Conservation (phyloP, 2,888 invertebrate genomes). For the Agriopis marginaria region DNA sequence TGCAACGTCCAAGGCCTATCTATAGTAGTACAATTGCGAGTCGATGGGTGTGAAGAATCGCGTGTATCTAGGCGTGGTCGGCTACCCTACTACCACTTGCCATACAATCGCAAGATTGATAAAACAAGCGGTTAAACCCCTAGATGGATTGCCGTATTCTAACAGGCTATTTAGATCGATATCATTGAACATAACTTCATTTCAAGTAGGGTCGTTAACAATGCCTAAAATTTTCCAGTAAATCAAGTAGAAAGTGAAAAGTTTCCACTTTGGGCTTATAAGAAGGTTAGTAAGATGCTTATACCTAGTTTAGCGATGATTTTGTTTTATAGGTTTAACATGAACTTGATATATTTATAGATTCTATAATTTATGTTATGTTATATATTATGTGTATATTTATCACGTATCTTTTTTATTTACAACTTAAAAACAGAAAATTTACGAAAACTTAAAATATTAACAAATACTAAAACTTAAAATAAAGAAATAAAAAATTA, state of each 20-base stretch:
- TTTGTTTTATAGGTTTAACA: background rate
- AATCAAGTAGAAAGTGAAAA: background rate
- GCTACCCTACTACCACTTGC: conserved; percentile 46
- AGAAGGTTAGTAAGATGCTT: background rate
- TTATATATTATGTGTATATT: too few relatives aligned
- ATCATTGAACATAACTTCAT: conserved; percentile 54
- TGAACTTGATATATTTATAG: too few relatives aligned
- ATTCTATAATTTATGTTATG: too few relatives aligned
- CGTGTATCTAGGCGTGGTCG: conserved; percentile 60
- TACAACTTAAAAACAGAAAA: too few relatives aligned
- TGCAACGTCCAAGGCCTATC: background rate
- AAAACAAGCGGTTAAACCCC: conserved; percentile 59
- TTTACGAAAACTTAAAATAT: too few relatives aligned
- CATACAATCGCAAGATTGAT: conserved; percentile 67
- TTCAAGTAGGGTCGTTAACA: conserved; percentile 32
- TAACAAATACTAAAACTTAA: too few relatives aligned
- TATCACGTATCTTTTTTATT: too few relatives aligned
- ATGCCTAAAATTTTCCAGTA: background rate
- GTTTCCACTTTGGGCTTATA: background rate
- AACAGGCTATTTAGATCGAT: conserved; percentile 57
- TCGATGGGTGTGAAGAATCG: conserved; percentile 47
- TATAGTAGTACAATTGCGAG: background rate
- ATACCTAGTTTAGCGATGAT: background rate
- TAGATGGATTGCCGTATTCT: conserved; percentile 58
- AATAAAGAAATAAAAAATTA: too few relatives aligned